phyloP scores from a whole-genome alignment of 2,888 invertebrate genomes.

The Philopedon plagiatum region DNA sequence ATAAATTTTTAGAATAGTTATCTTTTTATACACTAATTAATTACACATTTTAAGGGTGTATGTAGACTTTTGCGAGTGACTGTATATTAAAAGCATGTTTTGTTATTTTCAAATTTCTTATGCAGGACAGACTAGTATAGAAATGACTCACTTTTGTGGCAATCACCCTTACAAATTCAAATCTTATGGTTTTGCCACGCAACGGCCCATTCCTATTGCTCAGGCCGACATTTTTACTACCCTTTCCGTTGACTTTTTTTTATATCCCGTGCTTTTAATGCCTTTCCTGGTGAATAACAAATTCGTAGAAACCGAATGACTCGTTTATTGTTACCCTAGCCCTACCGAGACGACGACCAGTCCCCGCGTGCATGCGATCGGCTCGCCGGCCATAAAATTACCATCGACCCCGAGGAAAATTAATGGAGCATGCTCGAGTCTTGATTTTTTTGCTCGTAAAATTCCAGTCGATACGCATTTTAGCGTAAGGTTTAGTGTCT shows the following conservation, averaged over 20 bases:
- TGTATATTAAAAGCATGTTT: too few species aligned
- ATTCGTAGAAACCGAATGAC: slow-evolving; percentile 1
- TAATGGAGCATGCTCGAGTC: slow-evolving; percentile 5
- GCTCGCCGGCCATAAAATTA: slow-evolving; percentile 10
- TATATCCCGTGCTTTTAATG: not conserved
- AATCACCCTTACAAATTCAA: too few species aligned
- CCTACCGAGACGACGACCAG: slow-evolving; percentile 2
- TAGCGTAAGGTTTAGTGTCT: slow-evolving; percentile 1
- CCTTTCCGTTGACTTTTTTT: not conserved
- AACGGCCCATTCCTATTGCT: not conserved
- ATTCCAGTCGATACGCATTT: slow-evolving; percentile 10
- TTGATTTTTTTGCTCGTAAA: slow-evolving; percentile 13
- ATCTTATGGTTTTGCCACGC: slow-evolving; percentile 23
- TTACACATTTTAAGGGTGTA: too few species aligned
- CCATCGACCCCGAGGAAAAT: slow-evolving; percentile 17
- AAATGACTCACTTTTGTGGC: too few species aligned
- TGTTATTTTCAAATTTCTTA: too few species aligned
- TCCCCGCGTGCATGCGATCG: not conserved
- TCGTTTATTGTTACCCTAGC: slow-evolving; percentile 6
- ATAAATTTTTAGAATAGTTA: too few species aligned
- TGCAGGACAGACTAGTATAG: too few species aligned
- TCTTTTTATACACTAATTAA: too few species aligned
- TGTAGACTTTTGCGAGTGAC: too few species aligned
- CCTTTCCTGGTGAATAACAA: slow-evolving; percentile 1
- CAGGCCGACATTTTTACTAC: slow-evolving; percentile 1